phyloP scores from a whole-genome alignment of 2,888 invertebrate species.

The Agapostemon virescens region DNA sequence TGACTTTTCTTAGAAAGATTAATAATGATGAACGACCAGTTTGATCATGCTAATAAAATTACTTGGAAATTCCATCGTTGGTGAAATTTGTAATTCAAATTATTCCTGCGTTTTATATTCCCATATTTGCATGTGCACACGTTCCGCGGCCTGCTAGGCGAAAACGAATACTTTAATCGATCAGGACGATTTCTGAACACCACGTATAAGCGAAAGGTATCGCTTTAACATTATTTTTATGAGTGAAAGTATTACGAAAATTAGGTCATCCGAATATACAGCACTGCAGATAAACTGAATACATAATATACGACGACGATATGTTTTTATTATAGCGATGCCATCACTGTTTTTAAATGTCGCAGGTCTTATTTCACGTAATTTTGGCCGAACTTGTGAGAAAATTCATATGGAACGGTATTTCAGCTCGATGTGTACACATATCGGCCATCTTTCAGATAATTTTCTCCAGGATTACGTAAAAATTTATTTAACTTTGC shows the following conservation, averaged over 20 bases:
- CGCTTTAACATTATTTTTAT: constrained; percentile 7
- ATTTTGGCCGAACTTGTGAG: too few relatives aligned
- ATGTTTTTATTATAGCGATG: neutral
- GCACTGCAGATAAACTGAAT: neutral
- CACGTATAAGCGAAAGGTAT: constrained; percentile 11
- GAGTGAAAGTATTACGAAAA: constrained; percentile 9
- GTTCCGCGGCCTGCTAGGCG: neutral
- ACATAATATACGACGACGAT: neutral
- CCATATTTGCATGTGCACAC: neutral
- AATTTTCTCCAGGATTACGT: too few relatives aligned
- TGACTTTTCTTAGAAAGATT: neutral
- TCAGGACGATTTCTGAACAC: neutral
- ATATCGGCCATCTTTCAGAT: too few relatives aligned
- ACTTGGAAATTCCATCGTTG: neutral
- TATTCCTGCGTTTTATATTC: neutral
- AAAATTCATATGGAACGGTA: too few relatives aligned
- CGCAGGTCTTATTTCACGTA: too few relatives aligned
- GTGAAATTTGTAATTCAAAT: neutral
- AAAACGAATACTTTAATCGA: neutral
- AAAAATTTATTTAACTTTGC: too few relatives aligned
- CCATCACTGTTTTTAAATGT: too few relatives aligned
- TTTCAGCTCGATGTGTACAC: too few relatives aligned
- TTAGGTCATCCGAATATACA: constrained; percentile 1
- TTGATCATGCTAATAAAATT: neutral
- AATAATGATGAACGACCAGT: neutral